phyloP scores from a whole-genome alignment of 23 tunicate species.

The Ascidia mentula region DNA sequence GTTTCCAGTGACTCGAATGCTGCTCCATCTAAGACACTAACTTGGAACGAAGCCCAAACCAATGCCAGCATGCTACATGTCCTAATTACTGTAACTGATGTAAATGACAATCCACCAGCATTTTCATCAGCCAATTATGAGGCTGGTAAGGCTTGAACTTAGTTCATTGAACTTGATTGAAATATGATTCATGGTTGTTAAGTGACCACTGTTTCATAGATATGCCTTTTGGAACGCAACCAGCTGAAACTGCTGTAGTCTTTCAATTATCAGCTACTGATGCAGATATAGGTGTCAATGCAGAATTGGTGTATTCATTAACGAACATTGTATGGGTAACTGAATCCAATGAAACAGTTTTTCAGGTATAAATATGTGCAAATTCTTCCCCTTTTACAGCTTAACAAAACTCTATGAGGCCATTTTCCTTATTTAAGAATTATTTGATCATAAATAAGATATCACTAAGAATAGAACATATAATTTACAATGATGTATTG shows the following conservation, averaged over 20 bases:
- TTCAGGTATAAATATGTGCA: no score
- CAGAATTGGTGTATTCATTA: slow-evolving; percentile 30
- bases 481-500: no score
- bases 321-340: background rate
- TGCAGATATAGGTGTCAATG: slow-evolving; percentile 34
- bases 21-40: background rate
- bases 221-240: slow-evolving; percentile 35
- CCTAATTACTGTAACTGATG: background rate
- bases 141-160: no score
- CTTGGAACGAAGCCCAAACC: background rate
- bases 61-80: background rate
- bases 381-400: no score
- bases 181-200: background rate
- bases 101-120: background rate
- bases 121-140: background rate
- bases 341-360: no score
- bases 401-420: no score
- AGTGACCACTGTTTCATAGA: slow-evolving; percentile 26
- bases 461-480: no score
- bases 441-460: no score
- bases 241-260: slow-evolving; percentile 20
- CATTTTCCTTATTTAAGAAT: no score
- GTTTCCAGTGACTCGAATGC: background rate
- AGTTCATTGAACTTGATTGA: background rate
- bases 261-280: slow-evolving; percentile 42